phyloP scores from a whole-genome alignment of 2,113 vertebrate genomes.

The Kryptolebias marmoratus region DNA sequence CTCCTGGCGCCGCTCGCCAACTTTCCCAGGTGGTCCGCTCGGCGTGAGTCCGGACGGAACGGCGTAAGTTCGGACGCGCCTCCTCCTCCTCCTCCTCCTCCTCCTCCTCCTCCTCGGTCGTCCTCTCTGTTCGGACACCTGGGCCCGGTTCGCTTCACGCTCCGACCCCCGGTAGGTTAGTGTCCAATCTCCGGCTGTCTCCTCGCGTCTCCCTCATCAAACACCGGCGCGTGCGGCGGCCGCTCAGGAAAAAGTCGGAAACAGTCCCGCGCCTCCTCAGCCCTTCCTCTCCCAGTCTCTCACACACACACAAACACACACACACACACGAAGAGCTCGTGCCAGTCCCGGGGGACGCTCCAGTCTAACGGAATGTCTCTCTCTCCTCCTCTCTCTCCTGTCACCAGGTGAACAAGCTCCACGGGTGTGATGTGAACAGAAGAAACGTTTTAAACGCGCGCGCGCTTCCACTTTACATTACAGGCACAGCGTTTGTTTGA shows the following conservation, averaged over 20 bases:
- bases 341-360: conserved; percentile 5
- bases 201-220: conserved; percentile 31
- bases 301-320: neutral
- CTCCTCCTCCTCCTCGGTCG: neutral
- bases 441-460: too few species aligned
- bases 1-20: conserved; percentile 24
- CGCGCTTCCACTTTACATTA: too few species aligned
- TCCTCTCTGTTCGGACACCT: neutral
- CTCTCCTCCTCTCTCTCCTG: conserved; percentile 14
- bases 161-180: conserved; percentile 7
- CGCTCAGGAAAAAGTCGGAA: conserved; percentile 27
- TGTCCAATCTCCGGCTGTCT: conserved; percentile 41
- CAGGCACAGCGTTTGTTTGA: too few species aligned
- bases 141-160: neutral
- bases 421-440: neutral
- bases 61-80: neutral
- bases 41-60: neutral
- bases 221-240: conserved; percentile 11
- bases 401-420: conserved; percentile 14
- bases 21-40: conserved; percentile 41
- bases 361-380: neutral
- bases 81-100: neutral
- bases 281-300: neutral
- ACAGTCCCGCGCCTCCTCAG: neutral
- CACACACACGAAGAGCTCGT: conserved; percentile 5